These are phyloP conservation scores for Acipenser ruthenus DNA, from an alignment of 2,797 vertebrate species.

Conservation along the genomic window DNA sequence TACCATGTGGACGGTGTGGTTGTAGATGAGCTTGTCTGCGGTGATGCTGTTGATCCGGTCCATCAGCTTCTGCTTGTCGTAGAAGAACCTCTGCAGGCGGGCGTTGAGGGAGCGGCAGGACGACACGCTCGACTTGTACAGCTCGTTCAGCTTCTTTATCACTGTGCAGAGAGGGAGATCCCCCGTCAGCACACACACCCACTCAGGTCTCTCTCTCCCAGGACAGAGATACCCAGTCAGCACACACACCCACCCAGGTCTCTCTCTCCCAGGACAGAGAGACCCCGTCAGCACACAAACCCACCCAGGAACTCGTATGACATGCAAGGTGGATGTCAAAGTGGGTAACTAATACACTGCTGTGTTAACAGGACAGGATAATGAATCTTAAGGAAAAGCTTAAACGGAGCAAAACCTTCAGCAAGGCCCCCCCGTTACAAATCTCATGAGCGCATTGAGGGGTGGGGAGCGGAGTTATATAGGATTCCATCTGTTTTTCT, in stretches of 20 bases:
- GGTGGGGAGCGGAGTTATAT: neutral
- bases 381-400: neutral
- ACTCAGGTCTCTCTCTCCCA: neutral
- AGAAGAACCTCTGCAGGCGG: conserved; percentile 80
- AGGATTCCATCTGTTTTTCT: neutral
- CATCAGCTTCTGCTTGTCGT: conserved; percentile 92
- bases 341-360: neutral
- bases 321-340: neutral
- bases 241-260: too few species aligned
- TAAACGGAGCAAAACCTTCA: too few species aligned
- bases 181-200: conserved; percentile 20
- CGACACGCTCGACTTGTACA: conserved; percentile 84
- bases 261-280: neutral
- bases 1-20: conserved; percentile 85
- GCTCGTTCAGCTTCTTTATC: conserved; percentile 80
- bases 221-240: too few species aligned
- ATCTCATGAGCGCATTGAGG: too few species aligned
- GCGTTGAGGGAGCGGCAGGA: conserved; percentile 79
- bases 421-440: too few species aligned
- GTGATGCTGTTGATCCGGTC: conserved; percentile 84
- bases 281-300: neutral
- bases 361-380: neutral
- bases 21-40: conserved; percentile 90
- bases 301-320: neutral
- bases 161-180: conserved; percentile 51